Conservation (phyloP, 2,113 vertebrate species). For the Muntiacus muntjak region DNA sequence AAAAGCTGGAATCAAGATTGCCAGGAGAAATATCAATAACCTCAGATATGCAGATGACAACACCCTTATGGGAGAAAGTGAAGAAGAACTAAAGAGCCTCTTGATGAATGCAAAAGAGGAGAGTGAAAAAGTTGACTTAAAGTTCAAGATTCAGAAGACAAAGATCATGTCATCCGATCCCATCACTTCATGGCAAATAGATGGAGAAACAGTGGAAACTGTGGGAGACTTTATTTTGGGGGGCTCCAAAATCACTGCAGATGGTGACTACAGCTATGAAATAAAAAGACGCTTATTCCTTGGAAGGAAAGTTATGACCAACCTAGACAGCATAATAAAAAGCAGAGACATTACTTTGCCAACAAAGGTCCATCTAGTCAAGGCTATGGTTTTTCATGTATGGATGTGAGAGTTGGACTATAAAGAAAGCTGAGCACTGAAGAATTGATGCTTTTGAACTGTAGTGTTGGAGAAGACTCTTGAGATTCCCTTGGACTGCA, state of each 20-base stretch:
- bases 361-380: not conserved
- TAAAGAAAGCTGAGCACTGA: fast-evolving
- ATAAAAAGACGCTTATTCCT: not conserved
- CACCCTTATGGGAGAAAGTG: not conserved
- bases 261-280: not conserved
- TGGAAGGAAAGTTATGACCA: not conserved
- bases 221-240: not conserved
- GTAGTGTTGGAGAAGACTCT: not conserved
- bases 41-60: not conserved
- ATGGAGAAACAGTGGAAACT: not conserved
- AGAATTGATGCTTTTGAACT: not conserved
- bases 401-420: not conserved
- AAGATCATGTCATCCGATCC: not conserved
- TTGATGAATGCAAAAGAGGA: not conserved
- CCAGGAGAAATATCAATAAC: not conserved
- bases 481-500: not conserved
- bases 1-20: not conserved
- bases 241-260: not conserved
- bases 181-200: not conserved
- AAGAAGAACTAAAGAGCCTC: not conserved
- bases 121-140: not conserved
- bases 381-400: not conserved
- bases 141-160: not conserved
- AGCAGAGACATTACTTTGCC: not conserved
- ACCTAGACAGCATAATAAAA: not conserved